Evolutionary conservation across 2,113 vertebrate genomes (phyloP), one percentile per base, ranked within the genome.

Genomic region (Apodemus speciosus): DNA sequence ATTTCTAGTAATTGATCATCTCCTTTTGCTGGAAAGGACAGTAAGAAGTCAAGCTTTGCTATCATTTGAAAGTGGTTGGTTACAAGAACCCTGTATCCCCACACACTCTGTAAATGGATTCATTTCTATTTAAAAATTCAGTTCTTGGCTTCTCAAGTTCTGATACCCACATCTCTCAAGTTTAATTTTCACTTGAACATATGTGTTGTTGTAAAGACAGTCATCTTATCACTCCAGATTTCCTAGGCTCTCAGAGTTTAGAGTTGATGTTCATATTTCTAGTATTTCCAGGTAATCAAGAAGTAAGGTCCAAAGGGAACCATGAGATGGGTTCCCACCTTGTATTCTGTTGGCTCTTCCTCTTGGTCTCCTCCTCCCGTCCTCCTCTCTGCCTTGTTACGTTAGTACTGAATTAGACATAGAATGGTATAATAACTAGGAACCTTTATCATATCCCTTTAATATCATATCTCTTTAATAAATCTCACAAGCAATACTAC

Each of bases 361-460:
- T 32, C 32, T 35, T 51, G 5, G 0, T 35, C 86, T 62, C 35
- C 51, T 92, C 38, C 66, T 87, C 23, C 49, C 46, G 53, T 30
- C 9, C 58, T 35, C 27, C n/a, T 5, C 27, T 43, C 51, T 79
- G 32, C 18, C 32, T 56, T 80, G 3, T 76, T 88, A 21, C 62
- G 79, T 66, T 30, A 85, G 46, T 58, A 58, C 77, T 58, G 20
- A 84, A 66, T 32, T 71, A 91, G 32, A 40, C 7, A 88, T 58
- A 93, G 75, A 87, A 66, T 64, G 76, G 46, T 21, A 30, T 62
- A 69, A 73, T 71, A 94, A 95, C 43, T 49, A 58, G 32, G 16
- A 84, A 46, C 20, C 6, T 60, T 64, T 64, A 64, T 64, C 60
- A 30, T 64, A 30, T 30, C 25, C 60, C 60, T 91, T n/a, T 27